A percentile compares a stretch with the other conserved stretches of the same genome.
Evolutionary conservation across 2,888 invertebrate species (phyloP).

Genomic region (Sphecodes monilicornis): DNA sequence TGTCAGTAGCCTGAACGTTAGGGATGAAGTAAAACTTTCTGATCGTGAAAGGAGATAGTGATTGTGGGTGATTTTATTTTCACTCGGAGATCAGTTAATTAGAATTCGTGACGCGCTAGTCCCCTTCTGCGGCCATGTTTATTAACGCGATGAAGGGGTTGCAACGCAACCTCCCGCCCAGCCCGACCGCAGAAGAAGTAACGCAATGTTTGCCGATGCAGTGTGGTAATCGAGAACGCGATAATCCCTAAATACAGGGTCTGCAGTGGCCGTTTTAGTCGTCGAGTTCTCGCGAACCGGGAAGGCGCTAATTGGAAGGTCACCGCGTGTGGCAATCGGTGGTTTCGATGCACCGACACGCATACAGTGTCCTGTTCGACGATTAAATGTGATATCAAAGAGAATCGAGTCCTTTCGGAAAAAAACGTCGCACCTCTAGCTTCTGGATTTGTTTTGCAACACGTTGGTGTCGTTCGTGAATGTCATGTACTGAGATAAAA

Average conservation of each 20-base stretch:
- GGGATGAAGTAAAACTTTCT: neutral
- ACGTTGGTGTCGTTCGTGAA: neutral
- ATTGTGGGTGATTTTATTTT: neutral
- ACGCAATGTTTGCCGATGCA: slow-evolving; percentile 26
- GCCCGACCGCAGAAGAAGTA: slow-evolving; percentile 10
- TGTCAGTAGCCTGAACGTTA: neutral
- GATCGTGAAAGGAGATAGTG: neutral
- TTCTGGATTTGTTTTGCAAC: neutral
- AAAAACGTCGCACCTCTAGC: neutral
- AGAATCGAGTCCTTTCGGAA: neutral
- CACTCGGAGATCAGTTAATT: slow-evolving; percentile 6
- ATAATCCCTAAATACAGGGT: slow-evolving; percentile 27
- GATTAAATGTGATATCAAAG: neutral
- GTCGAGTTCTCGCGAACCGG: slow-evolving; percentile 25
- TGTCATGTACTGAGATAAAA: neutral
- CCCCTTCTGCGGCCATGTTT: slow-evolving; percentile 4
- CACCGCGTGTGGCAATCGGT: slow-evolving; percentile 34
- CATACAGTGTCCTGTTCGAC: neutral
- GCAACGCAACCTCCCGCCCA: neutral
- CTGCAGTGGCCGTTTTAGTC: slow-evolving; percentile 12
- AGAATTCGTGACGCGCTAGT: slow-evolving; percentile 15
- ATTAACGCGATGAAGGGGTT: slow-evolving; percentile 16
- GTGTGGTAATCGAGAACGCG: slow-evolving; percentile 21
- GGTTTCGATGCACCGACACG: slow-evolving; percentile 29
- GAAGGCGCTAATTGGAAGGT: slow-evolving; percentile 43